These are phyloP conservation scores for Acromyrmex heyeri DNA, from an alignment of 1,140 invertebrate species.

Conservation along the genomic window DNA sequence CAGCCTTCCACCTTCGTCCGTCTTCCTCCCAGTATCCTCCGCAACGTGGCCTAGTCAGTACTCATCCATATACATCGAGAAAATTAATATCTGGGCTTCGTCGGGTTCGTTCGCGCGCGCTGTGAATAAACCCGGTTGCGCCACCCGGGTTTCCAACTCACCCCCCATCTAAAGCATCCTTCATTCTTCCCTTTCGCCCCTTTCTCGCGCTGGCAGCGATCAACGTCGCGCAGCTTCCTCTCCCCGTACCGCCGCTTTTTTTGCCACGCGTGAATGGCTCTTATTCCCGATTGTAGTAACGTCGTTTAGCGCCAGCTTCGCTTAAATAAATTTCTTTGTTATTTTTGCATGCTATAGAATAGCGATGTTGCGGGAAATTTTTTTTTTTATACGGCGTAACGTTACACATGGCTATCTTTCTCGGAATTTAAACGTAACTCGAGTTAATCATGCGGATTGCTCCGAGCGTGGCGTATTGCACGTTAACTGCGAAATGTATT, in stretches of 20 bases:
- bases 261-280: conserved; percentile 24
- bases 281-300: conserved; percentile 15
- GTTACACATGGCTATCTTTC: neutral
- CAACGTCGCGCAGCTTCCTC: conserved; percentile 49
- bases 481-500: conserved; percentile 1
- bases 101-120: conserved; percentile 76
- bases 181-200: conserved; percentile 50
- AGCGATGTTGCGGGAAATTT: neutral
- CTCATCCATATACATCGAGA: conserved; percentile 86
- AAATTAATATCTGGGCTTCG: conserved; percentile 85
- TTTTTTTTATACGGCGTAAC: neutral
- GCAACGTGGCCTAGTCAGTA: conserved; percentile 77
- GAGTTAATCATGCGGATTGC: neutral
- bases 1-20: conserved; percentile 25
- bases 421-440: neutral
- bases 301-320: conserved; percentile 29
- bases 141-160: conserved; percentile 51
- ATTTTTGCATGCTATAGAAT: neutral
- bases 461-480: neutral
- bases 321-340: conserved; percentile 52
- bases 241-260: neutral
- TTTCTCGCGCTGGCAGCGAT: conserved; percentile 34
- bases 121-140: conserved; percentile 82
- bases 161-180: conserved; percentile 26
- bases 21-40: conserved; percentile 9